These are phyloP conservation scores for Danionella cerebrum DNA, from an alignment of 2,113 vertebrate genomes.

Conservation along the genomic window DNA sequence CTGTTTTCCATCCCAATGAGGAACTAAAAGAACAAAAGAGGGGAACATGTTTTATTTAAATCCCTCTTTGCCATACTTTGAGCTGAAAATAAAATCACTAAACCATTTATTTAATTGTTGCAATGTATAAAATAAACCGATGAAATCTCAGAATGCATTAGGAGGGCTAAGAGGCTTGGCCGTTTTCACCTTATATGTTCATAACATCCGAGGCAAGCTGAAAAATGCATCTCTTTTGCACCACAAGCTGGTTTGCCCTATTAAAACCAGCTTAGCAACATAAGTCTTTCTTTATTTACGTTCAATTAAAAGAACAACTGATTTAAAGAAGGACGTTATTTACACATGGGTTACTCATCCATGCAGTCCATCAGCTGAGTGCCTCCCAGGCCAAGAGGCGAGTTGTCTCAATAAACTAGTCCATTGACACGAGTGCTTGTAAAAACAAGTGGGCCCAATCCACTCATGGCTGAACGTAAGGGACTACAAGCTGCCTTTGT, in stretches of 20 bases:
- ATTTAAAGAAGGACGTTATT: slow-evolving; percentile 81
- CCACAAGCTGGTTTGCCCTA: slow-evolving; percentile 62
- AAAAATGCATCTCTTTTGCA: slow-evolving; percentile 85
- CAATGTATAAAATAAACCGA: slow-evolving; percentile 98
- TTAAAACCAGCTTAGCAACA: slow-evolving; percentile 81
- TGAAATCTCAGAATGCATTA: slow-evolving; percentile 90
- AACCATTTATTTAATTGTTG: slow-evolving; percentile 97
- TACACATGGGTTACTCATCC: slow-evolving; percentile 66
- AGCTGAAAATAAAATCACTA: slow-evolving; percentile 90
- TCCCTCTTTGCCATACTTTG: slow-evolving; percentile 75
- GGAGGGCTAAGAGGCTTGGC: slow-evolving; percentile 72
- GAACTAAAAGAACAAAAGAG: no score
- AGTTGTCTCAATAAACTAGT: slow-evolving; percentile 64
- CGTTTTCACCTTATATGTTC: slow-evolving; percentile 67
- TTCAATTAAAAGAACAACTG: slow-evolving; percentile 86
- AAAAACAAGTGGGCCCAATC: slow-evolving; percentile 52
- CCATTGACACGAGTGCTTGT: slow-evolving; percentile 53
- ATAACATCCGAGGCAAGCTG: slow-evolving; percentile 84
- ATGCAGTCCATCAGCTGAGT: slow-evolving; percentile 50
- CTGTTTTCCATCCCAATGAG: no score
- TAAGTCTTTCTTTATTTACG: slow-evolving; percentile 86
- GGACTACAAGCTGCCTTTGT: slow-evolving; percentile 36
- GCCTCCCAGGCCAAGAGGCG: slow-evolving; percentile 17
- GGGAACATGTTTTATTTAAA: slow-evolving; percentile 88
- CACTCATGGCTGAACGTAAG: slow-evolving; percentile 35